Conservation (phyloP, 2,888 invertebrate genomes). For the Drosophila fungiperda region DNA sequence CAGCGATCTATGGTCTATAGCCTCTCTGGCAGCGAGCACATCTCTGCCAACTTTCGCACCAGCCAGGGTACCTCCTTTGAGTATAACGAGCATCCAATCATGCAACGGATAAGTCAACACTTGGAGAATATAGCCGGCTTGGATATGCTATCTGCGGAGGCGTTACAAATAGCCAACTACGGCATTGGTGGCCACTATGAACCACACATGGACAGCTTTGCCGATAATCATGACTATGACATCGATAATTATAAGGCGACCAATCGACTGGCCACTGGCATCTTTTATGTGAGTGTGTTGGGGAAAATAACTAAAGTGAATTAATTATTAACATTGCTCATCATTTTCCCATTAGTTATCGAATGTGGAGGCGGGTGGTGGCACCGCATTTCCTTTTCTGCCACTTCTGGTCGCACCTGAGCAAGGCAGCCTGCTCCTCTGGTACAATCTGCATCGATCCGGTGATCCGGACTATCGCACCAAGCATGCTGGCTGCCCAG, state of each 20-base stretch:
- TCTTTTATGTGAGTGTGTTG: constrained; percentile 94
- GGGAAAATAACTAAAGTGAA: background rate
- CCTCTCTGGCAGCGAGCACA: constrained; percentile 93
- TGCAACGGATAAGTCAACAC: constrained; percentile 87
- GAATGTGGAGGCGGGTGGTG: constrained; percentile 98
- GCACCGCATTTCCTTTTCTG: constrained; percentile 97
- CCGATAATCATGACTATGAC: constrained; percentile 49
- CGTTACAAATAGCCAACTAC: constrained; percentile 89
- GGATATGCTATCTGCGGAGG: constrained; percentile 87
- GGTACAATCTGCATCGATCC: constrained; percentile 81
- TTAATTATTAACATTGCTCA: background rate
- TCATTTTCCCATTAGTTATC: constrained; percentile 89
- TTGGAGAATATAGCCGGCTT: constrained; percentile 88
- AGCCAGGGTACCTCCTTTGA: constrained; percentile 87
- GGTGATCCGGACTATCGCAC: constrained; percentile 80
- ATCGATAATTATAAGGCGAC: constrained; percentile 86
- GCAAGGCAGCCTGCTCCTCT: constrained; percentile 87
- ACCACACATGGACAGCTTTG: constrained; percentile 87
- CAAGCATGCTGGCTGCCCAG: constrained; percentile 82
- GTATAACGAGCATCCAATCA: constrained; percentile 56
- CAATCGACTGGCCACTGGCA: constrained; percentile 97
- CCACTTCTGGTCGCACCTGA: constrained; percentile 93
- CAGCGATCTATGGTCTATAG: constrained; percentile 89
- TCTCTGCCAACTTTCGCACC: constrained; percentile 90
- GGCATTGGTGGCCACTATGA: constrained; percentile 90